Base-by-base conservation (phyloP, 1,140 invertebrate genomes). In the Nephila pilipes region DNA sequence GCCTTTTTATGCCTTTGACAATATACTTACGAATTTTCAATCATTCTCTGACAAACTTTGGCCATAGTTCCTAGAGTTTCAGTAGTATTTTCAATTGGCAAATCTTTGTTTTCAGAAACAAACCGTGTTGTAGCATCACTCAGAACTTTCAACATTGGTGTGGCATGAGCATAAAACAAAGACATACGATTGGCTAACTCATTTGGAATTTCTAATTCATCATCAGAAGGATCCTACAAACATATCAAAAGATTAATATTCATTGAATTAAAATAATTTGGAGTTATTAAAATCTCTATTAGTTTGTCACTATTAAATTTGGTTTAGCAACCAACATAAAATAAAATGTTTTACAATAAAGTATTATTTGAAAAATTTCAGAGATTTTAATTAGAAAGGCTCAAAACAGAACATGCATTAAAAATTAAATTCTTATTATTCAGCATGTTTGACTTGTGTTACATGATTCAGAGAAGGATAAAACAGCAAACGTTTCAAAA, bases 11-110 rank as follows among this genome's bases (percentile, higher is more conserved):
- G 12, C 46, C 46, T 46, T 46, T 6, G 12, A 1, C 10, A 25
- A 89, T 25, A 22, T 22, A 65, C 97, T 98, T 96, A 98, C 98
- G 97, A 97, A 96, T 98, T 98, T 96, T 99, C 98, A 94, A 99
- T 96, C 98, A 99, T 99, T 95, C 98, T 97, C 94, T 99, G 96
- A 95, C 98, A 99, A 57, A 99, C 98, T 96, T 98, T 98, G 69
- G 98, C 98, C 98, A 99, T 99, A 29, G 98, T 99, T 94, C 98
- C 97, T n/a, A 99, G 96, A 4, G 98, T 99, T 96, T 99, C 98
- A 16, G 98, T 99, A 8, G 98, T 99, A 95, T 99, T 99, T 94
- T 99, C 98, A 85, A 99, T 96, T 65, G 98, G 98, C 89, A 98
- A 96, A 94, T 98, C 97, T 95, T 98, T 97, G 95, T 99, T 98